Percentiles rank a stretch among this genome's conserved stretches.
Evolutionary conservation across 2,113 vertebrate species (phyloP).

Genomic region (Dolichallabes microphthalmus): DNA sequence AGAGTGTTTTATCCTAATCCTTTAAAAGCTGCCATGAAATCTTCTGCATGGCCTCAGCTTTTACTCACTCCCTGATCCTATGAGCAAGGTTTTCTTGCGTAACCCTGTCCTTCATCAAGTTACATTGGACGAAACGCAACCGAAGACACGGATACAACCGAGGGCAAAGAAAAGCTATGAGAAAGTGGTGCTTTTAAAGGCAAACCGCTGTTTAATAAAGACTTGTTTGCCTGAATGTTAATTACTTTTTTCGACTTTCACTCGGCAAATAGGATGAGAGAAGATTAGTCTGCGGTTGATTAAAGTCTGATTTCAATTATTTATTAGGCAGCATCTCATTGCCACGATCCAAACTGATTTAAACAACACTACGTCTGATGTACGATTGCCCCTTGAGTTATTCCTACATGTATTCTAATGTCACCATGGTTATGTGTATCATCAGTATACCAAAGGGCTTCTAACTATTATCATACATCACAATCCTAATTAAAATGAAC

Average conservation of each 20-base stretch:
- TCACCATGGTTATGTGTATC: slow-evolving; percentile 5
- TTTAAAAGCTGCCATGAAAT: slow-evolving; percentile 19
- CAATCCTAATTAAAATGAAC: background rate
- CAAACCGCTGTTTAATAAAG: slow-evolving; percentile 6
- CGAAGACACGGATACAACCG: background rate
- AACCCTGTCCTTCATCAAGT: background rate
- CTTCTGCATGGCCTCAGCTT: background rate
- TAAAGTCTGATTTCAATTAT: slow-evolving; percentile 50
- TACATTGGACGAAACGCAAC: background rate
- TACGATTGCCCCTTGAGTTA: slow-evolving; percentile 32
- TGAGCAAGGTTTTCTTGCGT: slow-evolving; percentile 4
- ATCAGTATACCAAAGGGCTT: background rate
- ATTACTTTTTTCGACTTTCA: slow-evolving; percentile 40
- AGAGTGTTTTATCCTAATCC: background rate
- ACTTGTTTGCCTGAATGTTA: slow-evolving; percentile 38
- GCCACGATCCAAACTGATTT: slow-evolving; percentile 20
- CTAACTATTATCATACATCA: slow-evolving; percentile 7
- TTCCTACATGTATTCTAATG: slow-evolving; percentile 29
- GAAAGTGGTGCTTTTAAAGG: background rate
- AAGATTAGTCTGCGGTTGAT: slow-evolving; percentile 47
- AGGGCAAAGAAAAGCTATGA: background rate
- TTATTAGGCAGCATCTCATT: slow-evolving; percentile 41
- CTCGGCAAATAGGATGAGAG: slow-evolving; percentile 32
- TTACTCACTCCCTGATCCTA: background rate
- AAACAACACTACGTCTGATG: slow-evolving; percentile 28